Evolutionary conservation across 2,888 invertebrate genomes (phyloP).

Genomic region (Polylopha cassiicola): DNA sequence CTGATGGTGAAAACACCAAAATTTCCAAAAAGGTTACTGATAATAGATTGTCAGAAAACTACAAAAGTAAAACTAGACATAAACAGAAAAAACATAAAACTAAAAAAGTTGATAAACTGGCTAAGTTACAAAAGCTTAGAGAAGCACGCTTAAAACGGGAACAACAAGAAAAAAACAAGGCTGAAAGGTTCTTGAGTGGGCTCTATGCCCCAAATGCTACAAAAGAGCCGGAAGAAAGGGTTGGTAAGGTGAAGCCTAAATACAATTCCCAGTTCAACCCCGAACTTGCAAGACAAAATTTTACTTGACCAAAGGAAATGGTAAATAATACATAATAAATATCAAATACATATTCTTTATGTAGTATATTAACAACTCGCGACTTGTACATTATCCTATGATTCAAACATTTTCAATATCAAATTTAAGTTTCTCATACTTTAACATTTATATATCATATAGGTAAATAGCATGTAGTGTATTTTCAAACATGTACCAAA

Average conservation of each 20-base stretch:
- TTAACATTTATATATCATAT: no score
- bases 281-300: slow-evolving; percentile 89
- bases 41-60: slow-evolving; percentile 5
- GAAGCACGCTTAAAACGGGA: slow-evolving; percentile 89
- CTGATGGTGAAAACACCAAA: slow-evolving; percentile 18
- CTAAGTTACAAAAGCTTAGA: slow-evolving; percentile 81
- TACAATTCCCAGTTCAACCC: slow-evolving; percentile 99
- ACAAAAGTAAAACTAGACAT: slow-evolving; percentile 20
- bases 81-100: slow-evolving; percentile 30
- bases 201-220: slow-evolving; percentile 56
- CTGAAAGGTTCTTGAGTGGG: slow-evolving; percentile 84
- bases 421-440: no score
- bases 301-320: slow-evolving; percentile 36
- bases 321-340: no score
- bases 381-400: no score
- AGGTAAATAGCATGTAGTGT: no score
- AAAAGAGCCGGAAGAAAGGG: slow-evolving; percentile 27
- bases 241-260: slow-evolving; percentile 79
- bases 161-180: slow-evolving; percentile 83
- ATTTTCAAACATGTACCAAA: no score
- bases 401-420: no score
- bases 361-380: no score
- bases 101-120: slow-evolving; percentile 43
- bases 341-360: no score
- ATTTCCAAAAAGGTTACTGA: slow-evolving; percentile 27